These are phyloP conservation scores for Acheta domesticus DNA, from an alignment of 2,888 invertebrate species.

Conservation along the genomic window DNA sequence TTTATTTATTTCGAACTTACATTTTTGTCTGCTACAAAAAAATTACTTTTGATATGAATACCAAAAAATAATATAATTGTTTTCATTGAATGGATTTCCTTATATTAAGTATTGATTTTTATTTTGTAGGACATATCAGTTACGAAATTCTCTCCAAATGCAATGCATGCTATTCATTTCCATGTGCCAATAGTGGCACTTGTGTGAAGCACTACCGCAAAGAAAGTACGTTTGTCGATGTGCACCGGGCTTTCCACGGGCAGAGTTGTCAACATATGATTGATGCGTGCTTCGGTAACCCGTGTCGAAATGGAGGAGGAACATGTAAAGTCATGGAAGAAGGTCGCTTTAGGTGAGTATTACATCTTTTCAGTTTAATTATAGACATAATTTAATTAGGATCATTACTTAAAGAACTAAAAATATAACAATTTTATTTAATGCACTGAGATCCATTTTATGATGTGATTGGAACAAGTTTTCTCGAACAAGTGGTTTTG, in stretches of 20 bases:
- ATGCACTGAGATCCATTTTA: too few relatives aligned
- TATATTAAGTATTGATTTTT: not conserved
- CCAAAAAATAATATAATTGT: not conserved
- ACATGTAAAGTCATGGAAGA: slow-evolving; percentile 90
- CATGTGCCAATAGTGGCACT: slow-evolving; percentile 85
- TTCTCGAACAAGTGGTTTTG: too few relatives aligned
- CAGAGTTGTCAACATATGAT: slow-evolving; percentile 91
- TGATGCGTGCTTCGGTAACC: slow-evolving; percentile 98
- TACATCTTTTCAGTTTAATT: not conserved
- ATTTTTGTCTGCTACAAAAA: too few relatives aligned
- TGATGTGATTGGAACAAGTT: too few relatives aligned
- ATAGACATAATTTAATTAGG: not conserved
- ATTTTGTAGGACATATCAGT: slow-evolving; percentile 55
- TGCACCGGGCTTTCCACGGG: slow-evolving; percentile 93
- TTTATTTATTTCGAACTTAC: too few relatives aligned
- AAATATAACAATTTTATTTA: too few relatives aligned
- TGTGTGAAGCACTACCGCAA: slow-evolving; percentile 70
- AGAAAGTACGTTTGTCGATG: slow-evolving; percentile 85
- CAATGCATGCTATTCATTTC: slow-evolving; percentile 89
- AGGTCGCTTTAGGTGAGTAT: slow-evolving; percentile 79
- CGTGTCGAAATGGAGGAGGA: slow-evolving; percentile 87
- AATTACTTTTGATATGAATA: too few relatives aligned
- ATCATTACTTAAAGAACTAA: not conserved
- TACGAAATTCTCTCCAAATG: slow-evolving; percentile 88
- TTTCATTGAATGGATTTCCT: slow-evolving; percentile 18